Percentiles rank a stretch among this genome's conserved stretches.
phyloP scores from a whole-genome alignment of 1,140 invertebrate species.

The Spodoptera litura region DNA sequence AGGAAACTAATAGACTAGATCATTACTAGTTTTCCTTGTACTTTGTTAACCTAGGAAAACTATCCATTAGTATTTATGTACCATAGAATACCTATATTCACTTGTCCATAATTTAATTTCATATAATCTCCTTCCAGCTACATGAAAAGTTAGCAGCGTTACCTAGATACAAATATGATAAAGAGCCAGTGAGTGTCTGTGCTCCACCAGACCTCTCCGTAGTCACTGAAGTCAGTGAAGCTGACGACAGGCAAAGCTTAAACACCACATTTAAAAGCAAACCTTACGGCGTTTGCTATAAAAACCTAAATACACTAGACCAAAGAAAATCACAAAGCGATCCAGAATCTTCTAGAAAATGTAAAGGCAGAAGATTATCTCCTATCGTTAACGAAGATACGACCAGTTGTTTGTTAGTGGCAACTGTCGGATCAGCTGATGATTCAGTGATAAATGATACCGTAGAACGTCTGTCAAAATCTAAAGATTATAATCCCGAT shows the following conservation, averaged over 20 bases:
- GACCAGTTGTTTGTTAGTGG: slow-evolving; percentile 62
- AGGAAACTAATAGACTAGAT: too few species aligned
- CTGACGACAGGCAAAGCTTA: slow-evolving; percentile 54
- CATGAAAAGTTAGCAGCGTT: slow-evolving; percentile 67
- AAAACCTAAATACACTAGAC: slow-evolving; percentile 30
- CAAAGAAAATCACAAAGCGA: slow-evolving; percentile 52
- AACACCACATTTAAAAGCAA: slow-evolving; percentile 56
- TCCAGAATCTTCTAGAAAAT: slow-evolving; percentile 39
- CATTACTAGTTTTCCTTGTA: too few species aligned
- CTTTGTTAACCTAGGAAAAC: too few species aligned
- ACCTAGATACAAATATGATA: slow-evolving; percentile 60
- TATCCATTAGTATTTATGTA: too few species aligned
- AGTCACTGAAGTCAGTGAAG: slow-evolving; percentile 67
- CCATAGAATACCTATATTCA: background rate
- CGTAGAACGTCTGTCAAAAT: slow-evolving; percentile 64
- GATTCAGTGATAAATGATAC: slow-evolving; percentile 71
- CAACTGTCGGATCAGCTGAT: slow-evolving; percentile 66
- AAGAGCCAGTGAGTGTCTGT: slow-evolving; percentile 60
- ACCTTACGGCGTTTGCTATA: slow-evolving; percentile 58
- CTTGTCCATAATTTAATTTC: background rate
- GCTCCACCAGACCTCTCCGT: slow-evolving; percentile 61
- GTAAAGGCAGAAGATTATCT: slow-evolving; percentile 33
- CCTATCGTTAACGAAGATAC: slow-evolving; percentile 53
- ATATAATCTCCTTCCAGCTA: slow-evolving; percentile 60
- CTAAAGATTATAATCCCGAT: slow-evolving; percentile 60